A percentile compares a stretch with the other conserved stretches of the same genome.
These are phyloP conservation scores for Mus minutoides DNA, from an alignment of 2,797 vertebrate genomes.

Conservation along the genomic window DNA sequence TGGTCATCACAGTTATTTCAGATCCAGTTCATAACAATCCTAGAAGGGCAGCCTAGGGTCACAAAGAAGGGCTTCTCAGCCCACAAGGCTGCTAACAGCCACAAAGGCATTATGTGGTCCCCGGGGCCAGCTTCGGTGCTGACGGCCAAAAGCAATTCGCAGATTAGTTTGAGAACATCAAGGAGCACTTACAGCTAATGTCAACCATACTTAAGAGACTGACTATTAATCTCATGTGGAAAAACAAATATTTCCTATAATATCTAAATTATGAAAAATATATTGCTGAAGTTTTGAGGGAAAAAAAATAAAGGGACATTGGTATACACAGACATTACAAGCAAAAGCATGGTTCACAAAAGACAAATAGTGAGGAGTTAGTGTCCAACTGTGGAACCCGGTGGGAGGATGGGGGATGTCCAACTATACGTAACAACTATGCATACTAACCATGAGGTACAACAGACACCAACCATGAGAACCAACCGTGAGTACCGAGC, in stretches of 20 bases:
- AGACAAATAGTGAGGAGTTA: not conserved
- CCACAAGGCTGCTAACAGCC: not conserved
- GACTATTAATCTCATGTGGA: not conserved
- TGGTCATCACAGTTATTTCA: not conserved
- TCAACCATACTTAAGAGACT: not conserved
- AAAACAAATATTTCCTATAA: not conserved
- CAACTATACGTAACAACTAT: not conserved
- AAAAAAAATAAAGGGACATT: not conserved
- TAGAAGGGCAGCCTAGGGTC: not conserved
- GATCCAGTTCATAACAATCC: not conserved
- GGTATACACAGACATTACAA: not conserved
- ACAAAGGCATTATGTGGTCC: not conserved
- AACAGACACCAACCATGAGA: not conserved
- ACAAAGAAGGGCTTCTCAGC: not conserved
- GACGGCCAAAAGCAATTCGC: not conserved
- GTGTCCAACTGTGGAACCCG: not conserved
- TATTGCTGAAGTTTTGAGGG: not conserved
- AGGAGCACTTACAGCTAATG: not conserved
- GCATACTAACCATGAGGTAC: not conserved
- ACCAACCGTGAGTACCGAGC: not conserved
- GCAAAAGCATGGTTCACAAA: constrained; percentile 26
- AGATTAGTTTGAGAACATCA: not conserved
- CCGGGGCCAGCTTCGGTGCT: not conserved
- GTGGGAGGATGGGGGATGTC: too few species aligned
- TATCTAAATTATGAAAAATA: not conserved